phyloP scores from a whole-genome alignment of 53 echinoderm and acorn worm genomes.

The Paracentrotus lividus region DNA sequence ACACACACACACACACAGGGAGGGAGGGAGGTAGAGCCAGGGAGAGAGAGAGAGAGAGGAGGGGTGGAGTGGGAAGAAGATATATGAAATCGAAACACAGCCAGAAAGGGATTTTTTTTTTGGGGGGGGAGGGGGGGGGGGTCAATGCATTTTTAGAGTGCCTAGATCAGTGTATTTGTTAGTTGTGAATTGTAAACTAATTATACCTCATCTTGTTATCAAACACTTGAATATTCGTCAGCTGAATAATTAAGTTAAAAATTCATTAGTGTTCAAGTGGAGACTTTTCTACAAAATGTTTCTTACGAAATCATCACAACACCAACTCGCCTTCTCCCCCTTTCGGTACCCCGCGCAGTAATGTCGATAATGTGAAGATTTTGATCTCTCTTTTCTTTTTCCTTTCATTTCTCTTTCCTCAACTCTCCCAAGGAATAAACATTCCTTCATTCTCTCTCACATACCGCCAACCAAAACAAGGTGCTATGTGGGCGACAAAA shows the following conservation, averaged over 20 bases:
- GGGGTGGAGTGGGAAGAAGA: not conserved
- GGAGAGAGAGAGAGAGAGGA: no score
- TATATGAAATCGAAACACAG: not conserved
- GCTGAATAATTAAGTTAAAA: no score
- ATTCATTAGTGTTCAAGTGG: no score
- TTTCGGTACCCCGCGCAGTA: constrained; percentile 8
- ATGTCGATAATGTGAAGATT: constrained; percentile 42
- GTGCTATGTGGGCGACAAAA: constrained; percentile 42
- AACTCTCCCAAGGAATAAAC: not conserved
- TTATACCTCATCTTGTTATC: no score
- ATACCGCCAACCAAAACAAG: constrained; percentile 11
- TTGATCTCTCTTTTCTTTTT: not conserved
- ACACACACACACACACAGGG: no score
- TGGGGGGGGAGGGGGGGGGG: no score
- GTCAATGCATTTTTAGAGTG: not conserved
- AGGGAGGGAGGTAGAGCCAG: no score
- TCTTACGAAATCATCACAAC: not conserved
- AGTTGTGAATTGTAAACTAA: no score
- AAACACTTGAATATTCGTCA: no score
- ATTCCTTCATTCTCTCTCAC: not conserved
- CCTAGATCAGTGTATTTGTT: no score
- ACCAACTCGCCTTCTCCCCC: not conserved
- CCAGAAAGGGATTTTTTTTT: no score
- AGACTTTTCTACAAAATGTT: no score
- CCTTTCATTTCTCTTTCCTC: not conserved